Evolutionary conservation across 2,797 vertebrate species (phyloP).

Genomic region (Furcifer pardalis): DNA sequence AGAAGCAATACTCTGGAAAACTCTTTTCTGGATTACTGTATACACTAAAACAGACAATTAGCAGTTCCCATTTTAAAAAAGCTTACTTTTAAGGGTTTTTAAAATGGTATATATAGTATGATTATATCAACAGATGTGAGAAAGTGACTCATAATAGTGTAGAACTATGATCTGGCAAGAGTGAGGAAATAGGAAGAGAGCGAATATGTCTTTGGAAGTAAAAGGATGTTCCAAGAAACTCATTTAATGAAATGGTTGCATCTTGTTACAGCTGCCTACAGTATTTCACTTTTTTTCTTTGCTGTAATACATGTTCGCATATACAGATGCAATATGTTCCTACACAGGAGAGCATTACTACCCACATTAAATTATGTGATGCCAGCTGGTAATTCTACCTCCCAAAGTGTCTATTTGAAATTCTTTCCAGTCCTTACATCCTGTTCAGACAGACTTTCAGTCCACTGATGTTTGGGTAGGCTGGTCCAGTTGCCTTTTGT

Average conservation of each 20-base stretch:
- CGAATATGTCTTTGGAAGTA: conserved; percentile 32
- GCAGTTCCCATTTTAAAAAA: conserved; percentile 34
- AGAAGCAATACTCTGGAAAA: conserved; percentile 46
- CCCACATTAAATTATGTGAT: conserved; percentile 51
- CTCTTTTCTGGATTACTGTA: conserved; percentile 41
- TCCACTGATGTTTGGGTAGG: no score
- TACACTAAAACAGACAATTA: conserved; percentile 35
- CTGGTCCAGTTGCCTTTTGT: no score
- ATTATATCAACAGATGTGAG: conserved; percentile 32
- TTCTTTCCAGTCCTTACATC: conserved; percentile 30
- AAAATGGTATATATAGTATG: conserved; percentile 36
- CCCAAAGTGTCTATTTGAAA: conserved; percentile 37
- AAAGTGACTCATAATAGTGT: conserved; percentile 32
- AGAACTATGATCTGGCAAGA: background rate
- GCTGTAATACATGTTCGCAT: conserved; percentile 40
- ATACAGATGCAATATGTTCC: conserved; percentile 38
- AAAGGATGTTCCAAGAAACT: conserved; percentile 42
- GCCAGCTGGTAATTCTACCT: conserved; percentile 53
- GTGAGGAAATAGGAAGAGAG: background rate
- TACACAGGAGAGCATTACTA: conserved; percentile 39
- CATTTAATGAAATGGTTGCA: conserved; percentile 60
- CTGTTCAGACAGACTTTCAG: no score
- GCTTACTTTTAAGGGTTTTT: conserved; percentile 29
- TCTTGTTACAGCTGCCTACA: conserved; percentile 54
- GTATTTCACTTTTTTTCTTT: conserved; percentile 38